phyloP scores from a whole-genome alignment of 64 coral and sea anemone genomes.

The Cladopsammia gracilis region DNA sequence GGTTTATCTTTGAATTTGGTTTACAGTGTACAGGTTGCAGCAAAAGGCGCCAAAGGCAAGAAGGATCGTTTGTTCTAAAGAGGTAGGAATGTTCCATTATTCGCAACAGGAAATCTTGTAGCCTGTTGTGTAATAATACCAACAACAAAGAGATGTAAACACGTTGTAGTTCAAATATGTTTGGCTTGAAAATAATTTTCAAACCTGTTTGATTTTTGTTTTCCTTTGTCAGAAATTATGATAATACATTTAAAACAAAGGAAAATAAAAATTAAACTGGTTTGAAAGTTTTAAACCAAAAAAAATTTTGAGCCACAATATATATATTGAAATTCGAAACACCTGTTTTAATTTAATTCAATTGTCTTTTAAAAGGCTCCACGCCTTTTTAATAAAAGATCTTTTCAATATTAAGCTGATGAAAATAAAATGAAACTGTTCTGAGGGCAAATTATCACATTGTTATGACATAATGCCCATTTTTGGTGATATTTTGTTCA shows the following conservation, averaged over 20 bases:
- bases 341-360: slow-evolving; percentile 20
- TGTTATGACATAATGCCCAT: background rate
- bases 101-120: too few species aligned
- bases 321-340: background rate
- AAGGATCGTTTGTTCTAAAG: slow-evolving; percentile 67
- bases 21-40: slow-evolving; percentile 84
- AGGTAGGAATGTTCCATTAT: slow-evolving; percentile 54
- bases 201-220: background rate
- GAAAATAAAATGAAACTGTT: background rate
- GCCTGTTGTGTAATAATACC: background rate
- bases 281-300: too few species aligned
- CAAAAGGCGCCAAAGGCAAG: slow-evolving; percentile 91
- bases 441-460: background rate
- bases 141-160: too few species aligned
- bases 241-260: too few species aligned
- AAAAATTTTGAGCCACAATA: too few species aligned
- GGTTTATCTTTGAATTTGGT: slow-evolving; percentile 1
- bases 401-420: background rate
- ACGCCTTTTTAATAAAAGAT: background rate
- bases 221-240: too few species aligned
- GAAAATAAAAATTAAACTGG: too few species aligned
- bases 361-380: background rate
- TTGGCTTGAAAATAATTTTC: background rate
- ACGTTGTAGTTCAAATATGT: too few species aligned
- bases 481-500: background rate